Base-by-base conservation (phyloP, 1,140 invertebrate genomes). In the Drosophila novamexicana region DNA sequence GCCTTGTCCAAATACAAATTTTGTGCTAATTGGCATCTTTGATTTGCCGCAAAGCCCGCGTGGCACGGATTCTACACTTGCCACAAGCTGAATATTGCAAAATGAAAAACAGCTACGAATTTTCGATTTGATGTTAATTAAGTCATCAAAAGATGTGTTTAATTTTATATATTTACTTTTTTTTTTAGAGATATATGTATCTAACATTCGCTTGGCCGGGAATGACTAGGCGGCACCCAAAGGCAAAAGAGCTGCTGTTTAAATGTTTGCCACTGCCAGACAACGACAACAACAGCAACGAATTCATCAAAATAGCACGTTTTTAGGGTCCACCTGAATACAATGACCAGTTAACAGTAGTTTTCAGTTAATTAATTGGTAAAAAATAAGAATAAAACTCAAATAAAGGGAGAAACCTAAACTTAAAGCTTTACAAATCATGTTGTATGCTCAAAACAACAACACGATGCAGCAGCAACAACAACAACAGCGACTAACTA, bases 301-400 rank as follows among this genome's bases (percentile, higher is more conserved):
- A 74, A 85, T 81, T 69, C 68, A 76, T 85, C 77, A 85, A 83
- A 80, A 66, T 70, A 77, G 58, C 81, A 85, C 79, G 83, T 79
- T 85, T 86, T 85, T 50, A 69, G 32, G 82, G 75, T 82, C 79
- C 75, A 75, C 50, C 61, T 62, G 40, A 57, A 53, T 18, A 76
- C 65, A 74, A 74, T 71, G 63, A 52, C 54, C 69, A 82, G 79
- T 80, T 89, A 88, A 89, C 83, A 89, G 83, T 83, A 77, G 77
- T 83, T 89, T 82, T 70, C 72, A 68, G 69, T 77, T 88, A 86
- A 88, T 86, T 88, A 83, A 83, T 89, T 88, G 72, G 68, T 42
- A 45, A 22, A 37, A 39, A 12, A 57, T 36, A 7, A 5, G 12
- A 16, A 53, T 3, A 67, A 65, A 75, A 82, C 71, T 65, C 78